Evolutionary conservation across 2,888 invertebrate species (phyloP), one percentile per base, ranked within the genome.

Genomic region (Bunonema sp.): DNA sequence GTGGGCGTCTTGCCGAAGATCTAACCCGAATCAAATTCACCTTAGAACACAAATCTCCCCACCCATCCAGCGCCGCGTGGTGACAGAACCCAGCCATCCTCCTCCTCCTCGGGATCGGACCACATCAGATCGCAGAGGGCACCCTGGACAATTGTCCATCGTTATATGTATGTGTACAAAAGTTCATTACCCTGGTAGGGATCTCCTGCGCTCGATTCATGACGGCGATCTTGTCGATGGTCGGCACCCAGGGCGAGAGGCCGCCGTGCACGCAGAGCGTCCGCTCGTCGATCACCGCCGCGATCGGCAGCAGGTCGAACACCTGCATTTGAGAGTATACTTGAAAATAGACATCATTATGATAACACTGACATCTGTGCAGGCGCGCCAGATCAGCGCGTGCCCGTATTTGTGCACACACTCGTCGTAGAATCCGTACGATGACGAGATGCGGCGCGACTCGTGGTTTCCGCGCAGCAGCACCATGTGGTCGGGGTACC

Each of bases 331-430:
- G 5, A 24, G 5, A n/a, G n/a, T n/a, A n/a, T n/a, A n/a, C n/a
- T n/a, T n/a, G n/a, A n/a, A 24, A 24, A 24, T 24, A 5, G 26
- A 24, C 7, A 24, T 8, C 26, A 24, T 24, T 12, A 24, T 5
- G 26, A 24, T 8, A 24, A 8, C 5, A 24, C 26, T 24, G 7
- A 12, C 5, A 24, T 12, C n/a, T n/a, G n/a, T n/a, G 71, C 93
- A 97, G 72, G 87, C 85, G 71, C 86, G 84, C 91, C 97, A 99
- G 34, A 91, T 88, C 75, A 89, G 89, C 38, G 85, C 81, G 77
- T 97, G 93, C 23, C 97, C 97, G 76, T 99, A 99, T 75, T 99
- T 99, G 57, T 82, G 86, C 69, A 88, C 81, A 73, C 97, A 99
- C 72, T 99, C 97, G 76, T 99, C 80, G 79, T 62, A 63, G 42